Base-by-base conservation (phyloP, 2,113 vertebrate species). In the Rhinolophus ferrumequinum region DNA sequence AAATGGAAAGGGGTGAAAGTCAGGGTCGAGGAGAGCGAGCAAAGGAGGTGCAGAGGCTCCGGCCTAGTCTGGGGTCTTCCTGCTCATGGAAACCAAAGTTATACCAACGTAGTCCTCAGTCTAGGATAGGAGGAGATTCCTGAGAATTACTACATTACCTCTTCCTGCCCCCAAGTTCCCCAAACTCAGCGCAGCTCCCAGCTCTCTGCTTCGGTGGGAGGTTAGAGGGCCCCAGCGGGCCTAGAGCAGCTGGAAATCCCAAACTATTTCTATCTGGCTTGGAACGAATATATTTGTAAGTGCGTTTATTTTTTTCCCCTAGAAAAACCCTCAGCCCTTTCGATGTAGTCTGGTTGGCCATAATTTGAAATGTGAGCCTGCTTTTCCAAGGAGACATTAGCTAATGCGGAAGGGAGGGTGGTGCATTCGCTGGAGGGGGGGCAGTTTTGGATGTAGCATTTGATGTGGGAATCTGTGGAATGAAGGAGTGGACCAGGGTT, bases 371-470 rank as follows among this genome's bases (percentile, higher is more conserved):
- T 3, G 2, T 12, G 79, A 70, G n/a, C 28, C 9, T 67, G 15
- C 73, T 86, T 66, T 93, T 58, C 69, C 35, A 6, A 47, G 62
- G 73, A 69, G 9, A 30, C 21, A 28, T n/a, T 19, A 50, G 80
- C 50, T 38, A 3, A 19, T 14, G 15, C 13, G 30, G 35, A 47
- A 35, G 44, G 62, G 50, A 33, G 35, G 50, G 50, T 0, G 0
- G 26, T 24, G 4, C 15, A 1, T 56, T 56, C 1, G n/a, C 56
- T 56, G 75, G 5, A 6, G 1, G 15, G 0, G 1, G 8, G 44
- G 26, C 15, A 0, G 35, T 54, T 47, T 47, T 6, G 88, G 80
- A 72, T 8, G 60, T 58, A 38, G 80, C n/a, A 3, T 67, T 30
- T 38, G 83, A 33, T 38, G 16, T 30, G 26, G 22, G 35, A 16